These are phyloP conservation scores for Hirtodrosophila confusa DNA, from an alignment of 2,888 invertebrate species.

Conservation along the genomic window DNA sequence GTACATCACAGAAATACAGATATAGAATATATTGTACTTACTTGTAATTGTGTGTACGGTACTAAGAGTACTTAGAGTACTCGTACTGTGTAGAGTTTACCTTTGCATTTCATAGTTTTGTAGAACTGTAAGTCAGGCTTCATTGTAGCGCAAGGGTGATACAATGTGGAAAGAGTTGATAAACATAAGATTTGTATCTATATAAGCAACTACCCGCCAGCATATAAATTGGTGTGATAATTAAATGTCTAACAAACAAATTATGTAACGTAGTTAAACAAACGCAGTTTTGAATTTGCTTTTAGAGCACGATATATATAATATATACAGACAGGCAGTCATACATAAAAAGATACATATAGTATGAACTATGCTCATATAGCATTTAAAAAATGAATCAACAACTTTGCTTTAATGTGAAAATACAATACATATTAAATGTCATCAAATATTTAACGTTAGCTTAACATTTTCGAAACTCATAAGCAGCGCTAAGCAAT, in stretches of 20 bases:
- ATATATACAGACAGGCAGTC: conserved; percentile 26
- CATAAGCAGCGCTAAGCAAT: conserved; percentile 65
- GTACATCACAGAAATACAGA: conserved; percentile 25
- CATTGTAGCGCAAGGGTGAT: conserved; percentile 78
- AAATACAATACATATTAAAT: conserved; percentile 59
- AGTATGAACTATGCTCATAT: conserved; percentile 44
- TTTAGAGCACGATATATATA: conserved; percentile 50
- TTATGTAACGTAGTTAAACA: conserved; percentile 43
- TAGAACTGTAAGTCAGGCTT: conserved; percentile 73
- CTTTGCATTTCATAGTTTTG: conserved; percentile 56
- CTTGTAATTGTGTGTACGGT: conserved; percentile 20
- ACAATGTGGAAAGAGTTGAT: conserved; percentile 57
- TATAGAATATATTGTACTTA: conserved; percentile 7
- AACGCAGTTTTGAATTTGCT: conserved; percentile 65
- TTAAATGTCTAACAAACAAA: conserved; percentile 60
- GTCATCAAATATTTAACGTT: conserved; percentile 41
- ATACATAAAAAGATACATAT: conserved; percentile 19
- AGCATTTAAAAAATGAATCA: conserved; percentile 55
- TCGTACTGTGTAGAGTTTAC: conserved; percentile 52
- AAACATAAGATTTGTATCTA: conserved; percentile 58
- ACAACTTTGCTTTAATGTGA: conserved; percentile 54
- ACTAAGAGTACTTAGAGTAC: conserved; percentile 45
- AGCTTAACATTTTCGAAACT: conserved; percentile 43
- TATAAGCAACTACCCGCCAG: conserved; percentile 82
- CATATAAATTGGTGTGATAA: conserved; percentile 76